Percentiles rank a stretch among this genome's conserved stretches.
Evolutionary conservation across 2,888 invertebrate genomes (phyloP).

Genomic region (Slavum lentiscoides): DNA sequence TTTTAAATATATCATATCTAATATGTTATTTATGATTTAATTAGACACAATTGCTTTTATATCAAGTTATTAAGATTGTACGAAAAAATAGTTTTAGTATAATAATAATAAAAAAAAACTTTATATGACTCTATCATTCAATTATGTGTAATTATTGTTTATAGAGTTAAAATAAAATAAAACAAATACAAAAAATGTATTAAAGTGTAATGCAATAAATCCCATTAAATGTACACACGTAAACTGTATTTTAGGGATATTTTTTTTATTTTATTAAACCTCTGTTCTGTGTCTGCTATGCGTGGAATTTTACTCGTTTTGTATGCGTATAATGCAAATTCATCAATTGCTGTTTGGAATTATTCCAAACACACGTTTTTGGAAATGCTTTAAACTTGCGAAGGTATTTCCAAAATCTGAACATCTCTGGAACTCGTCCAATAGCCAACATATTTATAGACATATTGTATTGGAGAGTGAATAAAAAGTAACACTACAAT

Average conservation of each 20-base stretch:
- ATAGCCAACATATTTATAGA: constrained; percentile 35
- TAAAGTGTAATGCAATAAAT: constrained; percentile 51
- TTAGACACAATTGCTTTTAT: constrained; percentile 41
- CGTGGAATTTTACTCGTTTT: not conserved
- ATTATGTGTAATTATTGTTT: constrained; percentile 52
- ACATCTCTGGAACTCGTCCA: constrained; percentile 32
- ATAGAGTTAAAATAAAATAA: constrained; percentile 28
- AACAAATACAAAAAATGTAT: constrained; percentile 20
- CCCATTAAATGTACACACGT: constrained; percentile 44
- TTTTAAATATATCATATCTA: constrained; percentile 33
- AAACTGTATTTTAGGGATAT: constrained; percentile 39
- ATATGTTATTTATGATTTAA: constrained; percentile 33
- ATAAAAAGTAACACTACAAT: not conserved
- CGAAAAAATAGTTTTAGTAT: constrained; percentile 44
- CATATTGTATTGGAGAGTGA: not conserved
- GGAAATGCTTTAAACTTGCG: constrained; percentile 27
- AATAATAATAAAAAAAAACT: constrained; percentile 1
- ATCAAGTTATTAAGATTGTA: constrained; percentile 49
- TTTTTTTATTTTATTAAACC: not conserved
- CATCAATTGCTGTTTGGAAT: constrained; percentile 4
- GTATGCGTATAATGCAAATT: not conserved
- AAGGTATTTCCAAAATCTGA: constrained; percentile 41
- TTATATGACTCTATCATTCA: constrained; percentile 33
- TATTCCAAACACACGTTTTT: not conserved
- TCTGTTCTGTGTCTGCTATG: not conserved